Base-by-base conservation (phyloP, 2,888 invertebrate genomes). In the Eupelmus urozonus region DNA sequence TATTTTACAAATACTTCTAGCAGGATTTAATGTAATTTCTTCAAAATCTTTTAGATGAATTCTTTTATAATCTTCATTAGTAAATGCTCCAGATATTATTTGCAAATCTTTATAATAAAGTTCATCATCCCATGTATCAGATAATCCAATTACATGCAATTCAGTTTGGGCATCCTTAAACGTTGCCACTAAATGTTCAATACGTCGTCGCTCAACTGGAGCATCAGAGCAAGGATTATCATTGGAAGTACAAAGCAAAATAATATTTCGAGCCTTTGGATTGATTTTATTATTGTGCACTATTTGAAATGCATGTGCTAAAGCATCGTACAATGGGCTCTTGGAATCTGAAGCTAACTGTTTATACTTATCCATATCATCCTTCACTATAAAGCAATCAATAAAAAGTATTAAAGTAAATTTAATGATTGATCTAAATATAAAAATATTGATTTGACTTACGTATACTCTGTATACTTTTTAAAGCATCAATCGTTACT, bases 101-200 rank as follows among this genome's bases (percentile, higher is more conserved):
- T 81, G 74, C 16, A 83, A 78, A 9, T 84, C 82, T 70, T 81
- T 83, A 65, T 83, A 84, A 62, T 81, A 83, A 0, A 67, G 18
- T 0, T 77, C 49, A 9, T 82, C 80, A 40, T 83, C 76, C 79
- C 81, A 84, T 11, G 72, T 29, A 9, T 75, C 40, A 7, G 55
- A 63, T 0, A 83, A 60, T 16, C 82, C 82, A 29, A 82, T 63
- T 4, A 84, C 79, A 13, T 78, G 76, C 7, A 83, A 74, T 40
- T 81, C 40, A 7, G 80, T 75, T 34, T 73, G 69, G 23, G 75
- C 74, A 62, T 80, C 80, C 1, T 80, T 78, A 51, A 84, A 81
- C 25, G 75, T 78, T 13, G 79, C 75, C 18, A 79, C 72, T 63
- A 79, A 81, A 7, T 81, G 34, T 18, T 80, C 29, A 18, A 84